These are phyloP conservation scores for Cheilosia impressa DNA, from an alignment of 2,888 invertebrate genomes.

Conservation along the genomic window DNA sequence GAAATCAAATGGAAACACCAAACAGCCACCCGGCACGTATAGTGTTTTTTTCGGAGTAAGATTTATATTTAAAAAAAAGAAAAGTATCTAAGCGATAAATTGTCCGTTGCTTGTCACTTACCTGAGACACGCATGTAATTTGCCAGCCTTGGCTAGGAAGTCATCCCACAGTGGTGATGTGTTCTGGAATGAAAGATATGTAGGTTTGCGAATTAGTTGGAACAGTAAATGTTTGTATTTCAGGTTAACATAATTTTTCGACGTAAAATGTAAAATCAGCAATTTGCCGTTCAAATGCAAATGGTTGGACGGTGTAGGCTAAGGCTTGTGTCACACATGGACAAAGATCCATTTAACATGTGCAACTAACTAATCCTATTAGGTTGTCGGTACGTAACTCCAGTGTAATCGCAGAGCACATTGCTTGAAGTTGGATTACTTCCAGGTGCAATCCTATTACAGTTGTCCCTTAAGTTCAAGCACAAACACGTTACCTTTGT, in stretches of 20 bases:
- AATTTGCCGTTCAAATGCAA: too few species aligned
- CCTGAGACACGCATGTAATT: slow-evolving; percentile 96
- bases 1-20: slow-evolving; percentile 22
- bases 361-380: too few species aligned
- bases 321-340: too few species aligned
- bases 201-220: slow-evolving; percentile 9
- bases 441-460: too few species aligned
- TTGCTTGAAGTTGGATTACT: too few species aligned
- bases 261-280: too few species aligned
- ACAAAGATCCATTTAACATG: too few species aligned
- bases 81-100: slow-evolving; percentile 56
- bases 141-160: slow-evolving; percentile 95
- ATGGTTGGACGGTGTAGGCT: too few species aligned
- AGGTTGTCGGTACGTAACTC: too few species aligned
- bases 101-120: slow-evolving; percentile 85
- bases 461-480: too few species aligned
- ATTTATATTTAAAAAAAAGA: slow-evolving; percentile 36
- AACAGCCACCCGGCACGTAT: slow-evolving; percentile 6
- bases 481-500: too few species aligned
- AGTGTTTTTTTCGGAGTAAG: slow-evolving; percentile 23
- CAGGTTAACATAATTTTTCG: neutral
- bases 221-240: slow-evolving; percentile 7
- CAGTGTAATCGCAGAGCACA: too few species aligned
- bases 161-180: slow-evolving; percentile 98
- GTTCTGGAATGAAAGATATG: slow-evolving; percentile 88